Percentiles rank a stretch among this genome's conserved stretches.
These are phyloP conservation scores for Amiota communis DNA, from an alignment of 2,888 invertebrate species.

Conservation along the genomic window DNA sequence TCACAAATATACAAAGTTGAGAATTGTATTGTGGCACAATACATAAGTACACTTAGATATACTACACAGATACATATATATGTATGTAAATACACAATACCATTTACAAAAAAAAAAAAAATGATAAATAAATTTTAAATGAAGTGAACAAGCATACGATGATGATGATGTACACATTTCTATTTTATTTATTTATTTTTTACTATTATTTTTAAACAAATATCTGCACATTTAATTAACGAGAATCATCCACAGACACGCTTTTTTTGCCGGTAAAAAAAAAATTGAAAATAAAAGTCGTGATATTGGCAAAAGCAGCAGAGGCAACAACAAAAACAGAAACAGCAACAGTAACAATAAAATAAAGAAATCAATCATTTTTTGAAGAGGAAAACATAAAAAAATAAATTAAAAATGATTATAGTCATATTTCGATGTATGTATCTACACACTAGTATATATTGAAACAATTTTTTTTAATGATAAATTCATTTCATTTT, in stretches of 20 bases:
- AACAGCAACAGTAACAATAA: too few species aligned
- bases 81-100: neutral
- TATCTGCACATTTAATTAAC: conserved; percentile 61
- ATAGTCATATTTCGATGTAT: too few species aligned
- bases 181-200: conserved; percentile 5
- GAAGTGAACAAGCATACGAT: neutral
- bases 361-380: too few species aligned
- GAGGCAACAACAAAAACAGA: too few species aligned
- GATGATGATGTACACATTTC: neutral
- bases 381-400: too few species aligned
- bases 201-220: conserved; percentile 42
- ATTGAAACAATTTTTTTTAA: too few species aligned
- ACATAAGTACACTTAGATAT: conserved; percentile 10
- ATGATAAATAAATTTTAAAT: neutral
- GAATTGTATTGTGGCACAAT: neutral
- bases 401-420: too few species aligned
- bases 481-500: too few species aligned
- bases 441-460: too few species aligned
- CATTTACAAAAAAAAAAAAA: neutral
- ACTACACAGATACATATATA: neutral
- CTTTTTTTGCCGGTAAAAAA: conserved; percentile 33
- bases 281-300: conserved; percentile 1
- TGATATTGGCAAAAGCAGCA: too few species aligned
- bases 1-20: conserved; percentile 1
- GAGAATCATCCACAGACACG: conserved; percentile 29